Percentiles rank a stretch among this genome's conserved stretches.
phyloP scores from a whole-genome alignment of 2,888 invertebrate species.

The Ennomos fuscantarius region DNA sequence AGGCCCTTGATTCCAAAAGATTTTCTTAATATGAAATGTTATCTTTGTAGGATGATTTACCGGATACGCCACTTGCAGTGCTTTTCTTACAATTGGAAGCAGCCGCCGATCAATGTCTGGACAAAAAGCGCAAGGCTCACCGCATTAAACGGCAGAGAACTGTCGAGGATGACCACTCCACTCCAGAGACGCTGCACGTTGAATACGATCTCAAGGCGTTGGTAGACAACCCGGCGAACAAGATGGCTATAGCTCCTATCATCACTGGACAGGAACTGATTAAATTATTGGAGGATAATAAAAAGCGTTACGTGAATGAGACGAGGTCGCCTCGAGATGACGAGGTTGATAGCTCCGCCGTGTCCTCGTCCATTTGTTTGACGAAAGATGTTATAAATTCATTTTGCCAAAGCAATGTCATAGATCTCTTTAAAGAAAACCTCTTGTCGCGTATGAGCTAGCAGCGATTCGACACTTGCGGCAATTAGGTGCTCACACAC shows the following conservation, averaged over 20 bases:
- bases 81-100: conserved; percentile 76
- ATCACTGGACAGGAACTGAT: conserved; percentile 62
- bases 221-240: conserved; percentile 59
- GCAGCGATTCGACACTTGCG: too few species aligned
- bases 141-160: conserved; percentile 72
- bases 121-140: conserved; percentile 65
- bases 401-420: conserved; percentile 86
- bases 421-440: conserved; percentile 82
- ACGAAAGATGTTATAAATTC: conserved; percentile 86
- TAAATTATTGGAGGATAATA: conserved; percentile 64
- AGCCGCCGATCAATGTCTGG: conserved; percentile 67
- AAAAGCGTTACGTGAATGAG: conserved; percentile 54
- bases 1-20: too few species aligned
- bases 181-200: conserved; percentile 34
- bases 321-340: conserved; percentile 57
- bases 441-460: conserved; percentile 65
- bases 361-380: conserved; percentile 60
- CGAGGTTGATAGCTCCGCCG: conserved; percentile 67
- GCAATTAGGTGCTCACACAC: too few species aligned
- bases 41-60: conserved; percentile 72
- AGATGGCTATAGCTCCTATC: conserved; percentile 56
- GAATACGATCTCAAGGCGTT: conserved; percentile 62
- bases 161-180: conserved; percentile 53
- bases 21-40: too few species aligned
- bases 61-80: conserved; percentile 75